Percentiles rank a stretch among this genome's conserved stretches.
Conservation (phyloP, 2,797 vertebrate genomes). For the Cossypha polioptera region DNA sequence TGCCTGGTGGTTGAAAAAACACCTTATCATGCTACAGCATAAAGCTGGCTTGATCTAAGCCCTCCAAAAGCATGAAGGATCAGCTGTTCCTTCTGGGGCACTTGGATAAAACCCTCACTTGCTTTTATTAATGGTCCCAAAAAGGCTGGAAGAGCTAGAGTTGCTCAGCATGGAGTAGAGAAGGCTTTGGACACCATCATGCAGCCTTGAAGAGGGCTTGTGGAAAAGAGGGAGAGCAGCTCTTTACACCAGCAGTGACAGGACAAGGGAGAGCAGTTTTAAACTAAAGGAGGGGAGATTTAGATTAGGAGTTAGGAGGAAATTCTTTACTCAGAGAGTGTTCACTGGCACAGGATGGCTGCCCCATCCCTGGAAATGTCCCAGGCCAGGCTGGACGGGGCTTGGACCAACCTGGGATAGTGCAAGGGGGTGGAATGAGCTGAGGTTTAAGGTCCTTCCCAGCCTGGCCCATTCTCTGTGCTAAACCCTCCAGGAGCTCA, state of each 20-base stretch:
- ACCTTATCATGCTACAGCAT: no score
- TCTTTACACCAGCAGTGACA: neutral
- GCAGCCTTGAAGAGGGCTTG: neutral
- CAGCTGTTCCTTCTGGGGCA: neutral
- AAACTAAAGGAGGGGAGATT: neutral
- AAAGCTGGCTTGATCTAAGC: neutral
- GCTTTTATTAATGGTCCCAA: neutral
- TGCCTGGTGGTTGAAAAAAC: neutral
- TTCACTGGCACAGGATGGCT: neutral
- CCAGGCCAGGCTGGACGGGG: accelerated
- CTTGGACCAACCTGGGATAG: accelerated
- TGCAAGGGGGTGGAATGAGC: accelerated
- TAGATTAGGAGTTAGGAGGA: neutral
- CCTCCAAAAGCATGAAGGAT: neutral
- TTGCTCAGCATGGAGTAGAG: neutral
- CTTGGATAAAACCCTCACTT: neutral
- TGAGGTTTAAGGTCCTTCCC: neutral
- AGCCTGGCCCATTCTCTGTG: neutral
- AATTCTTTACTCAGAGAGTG: neutral
- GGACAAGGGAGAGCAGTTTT: neutral
- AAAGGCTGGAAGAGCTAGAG: neutral
- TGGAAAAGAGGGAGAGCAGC: neutral
- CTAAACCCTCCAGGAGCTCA: neutral
- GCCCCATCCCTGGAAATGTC: accelerated
- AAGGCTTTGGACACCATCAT: neutral